These are phyloP conservation scores for Aplodontia rufa DNA, from an alignment of 2,113 vertebrate species.

Conservation along the genomic window DNA sequence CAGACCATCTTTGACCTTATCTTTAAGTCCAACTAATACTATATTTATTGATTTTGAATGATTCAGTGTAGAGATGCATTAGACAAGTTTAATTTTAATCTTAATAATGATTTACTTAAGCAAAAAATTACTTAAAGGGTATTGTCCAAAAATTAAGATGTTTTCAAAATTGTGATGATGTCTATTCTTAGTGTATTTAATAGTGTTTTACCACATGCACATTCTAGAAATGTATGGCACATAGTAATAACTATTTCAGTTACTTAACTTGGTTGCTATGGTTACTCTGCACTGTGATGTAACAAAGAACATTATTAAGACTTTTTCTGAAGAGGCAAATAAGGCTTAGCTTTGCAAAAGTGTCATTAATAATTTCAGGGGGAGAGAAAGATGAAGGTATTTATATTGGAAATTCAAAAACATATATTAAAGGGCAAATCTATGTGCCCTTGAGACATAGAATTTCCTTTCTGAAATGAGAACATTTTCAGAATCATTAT, in stretches of 20 bases:
- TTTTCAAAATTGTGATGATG: neutral
- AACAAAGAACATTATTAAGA: slow-evolving; percentile 74
- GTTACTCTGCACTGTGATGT: slow-evolving; percentile 66
- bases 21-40: neutral
- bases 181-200: slow-evolving; percentile 50
- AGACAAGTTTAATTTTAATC: slow-evolving; percentile 39
- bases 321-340: slow-evolving; percentile 62
- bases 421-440: slow-evolving; percentile 56
- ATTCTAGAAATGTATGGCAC: slow-evolving; percentile 11
- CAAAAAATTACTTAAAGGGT: neutral
- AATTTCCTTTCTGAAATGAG: slow-evolving; percentile 68
- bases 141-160: slow-evolving; percentile 22
- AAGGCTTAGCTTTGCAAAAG: slow-evolving; percentile 64
- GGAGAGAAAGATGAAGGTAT: slow-evolving; percentile 65
- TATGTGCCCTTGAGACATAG: slow-evolving; percentile 58
- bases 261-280: slow-evolving; percentile 72
- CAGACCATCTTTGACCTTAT: neutral
- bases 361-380: slow-evolving; percentile 67
- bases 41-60: slow-evolving; percentile 8
- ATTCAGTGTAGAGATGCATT: neutral
- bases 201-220: slow-evolving; percentile 27
- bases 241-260: slow-evolving; percentile 68
- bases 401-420: slow-evolving; percentile 75
- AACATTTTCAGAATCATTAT: slow-evolving; percentile 66
- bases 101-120: slow-evolving; percentile 31